A percentile compares a stretch with the other conserved stretches of the same genome.
Conservation (phyloP, 2,113 vertebrate genomes). For the Alosa alosa region DNA sequence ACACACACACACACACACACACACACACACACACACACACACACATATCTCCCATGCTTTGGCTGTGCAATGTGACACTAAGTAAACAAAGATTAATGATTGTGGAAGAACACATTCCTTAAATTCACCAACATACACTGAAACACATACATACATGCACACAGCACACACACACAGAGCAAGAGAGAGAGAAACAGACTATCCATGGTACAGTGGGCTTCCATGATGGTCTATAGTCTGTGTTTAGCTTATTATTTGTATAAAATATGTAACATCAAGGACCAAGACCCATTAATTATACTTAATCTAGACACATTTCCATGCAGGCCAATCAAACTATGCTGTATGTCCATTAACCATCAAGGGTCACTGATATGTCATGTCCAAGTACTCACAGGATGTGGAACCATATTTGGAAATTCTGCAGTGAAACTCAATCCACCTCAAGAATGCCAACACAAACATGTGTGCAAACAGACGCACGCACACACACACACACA, state of each 20-base stretch:
- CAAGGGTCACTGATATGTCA: background rate
- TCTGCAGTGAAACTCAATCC: background rate
- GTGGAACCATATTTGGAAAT: background rate
- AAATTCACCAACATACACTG: background rate
- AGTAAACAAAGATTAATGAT: slow-evolving; percentile 72
- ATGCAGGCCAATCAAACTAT: background rate
- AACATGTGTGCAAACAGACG: background rate
- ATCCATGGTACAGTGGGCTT: no score
- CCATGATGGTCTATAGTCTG: background rate
- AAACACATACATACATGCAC: slow-evolving; percentile 19
- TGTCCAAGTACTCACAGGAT: background rate
- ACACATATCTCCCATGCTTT: slow-evolving; percentile 48
- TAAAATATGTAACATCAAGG: background rate
- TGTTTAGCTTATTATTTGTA: background rate
- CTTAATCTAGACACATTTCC: background rate
- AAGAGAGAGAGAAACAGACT: background rate
- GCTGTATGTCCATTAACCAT: background rate
- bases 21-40: background rate
- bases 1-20: slow-evolving; percentile 1
- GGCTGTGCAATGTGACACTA: slow-evolving; percentile 52
- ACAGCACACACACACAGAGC: background rate
- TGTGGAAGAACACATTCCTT: slow-evolving; percentile 50
- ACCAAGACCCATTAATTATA: background rate
- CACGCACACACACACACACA: background rate
- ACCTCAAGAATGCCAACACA: background rate